A percentile compares a stretch with the other conserved stretches of the same genome.
These are phyloP conservation scores for Sebastes aleutianus DNA, from an alignment of 2,797 vertebrate species.

Conservation along the genomic window DNA sequence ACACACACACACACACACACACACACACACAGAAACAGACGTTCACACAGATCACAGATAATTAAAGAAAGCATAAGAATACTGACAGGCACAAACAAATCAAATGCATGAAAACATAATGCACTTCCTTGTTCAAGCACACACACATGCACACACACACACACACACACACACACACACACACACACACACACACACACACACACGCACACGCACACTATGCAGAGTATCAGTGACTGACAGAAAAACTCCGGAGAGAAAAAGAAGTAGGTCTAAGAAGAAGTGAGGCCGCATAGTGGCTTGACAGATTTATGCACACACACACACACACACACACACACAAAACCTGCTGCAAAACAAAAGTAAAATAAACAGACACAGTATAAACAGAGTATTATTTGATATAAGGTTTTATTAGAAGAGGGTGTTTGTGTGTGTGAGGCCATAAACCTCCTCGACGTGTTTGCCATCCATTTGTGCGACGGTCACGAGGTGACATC, in stretches of 20 bases:
- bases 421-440: background rate
- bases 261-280: conserved; percentile 46
- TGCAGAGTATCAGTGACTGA: conserved; percentile 47
- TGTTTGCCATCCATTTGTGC: background rate
- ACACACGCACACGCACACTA: background rate
- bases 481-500: background rate
- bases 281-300: conserved; percentile 24
- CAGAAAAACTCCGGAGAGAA: conserved; percentile 54
- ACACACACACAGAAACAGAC: background rate
- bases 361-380: conserved; percentile 15
- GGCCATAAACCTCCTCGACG: background rate
- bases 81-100: conserved; percentile 42
- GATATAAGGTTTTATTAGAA: background rate
- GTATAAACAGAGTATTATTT: background rate
- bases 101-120: conserved; percentile 8
- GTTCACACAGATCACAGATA: conserved; percentile 36
- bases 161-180: background rate
- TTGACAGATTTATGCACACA: conserved; percentile 27
- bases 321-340: background rate
- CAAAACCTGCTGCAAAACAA: background rate
- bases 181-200: background rate
- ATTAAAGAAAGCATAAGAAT: conserved; percentile 42
- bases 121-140: background rate
- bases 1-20: background rate
- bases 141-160: background rate